phyloP scores from a whole-genome alignment of 2,113 vertebrate species.

The Lethenteron reissneri region DNA sequence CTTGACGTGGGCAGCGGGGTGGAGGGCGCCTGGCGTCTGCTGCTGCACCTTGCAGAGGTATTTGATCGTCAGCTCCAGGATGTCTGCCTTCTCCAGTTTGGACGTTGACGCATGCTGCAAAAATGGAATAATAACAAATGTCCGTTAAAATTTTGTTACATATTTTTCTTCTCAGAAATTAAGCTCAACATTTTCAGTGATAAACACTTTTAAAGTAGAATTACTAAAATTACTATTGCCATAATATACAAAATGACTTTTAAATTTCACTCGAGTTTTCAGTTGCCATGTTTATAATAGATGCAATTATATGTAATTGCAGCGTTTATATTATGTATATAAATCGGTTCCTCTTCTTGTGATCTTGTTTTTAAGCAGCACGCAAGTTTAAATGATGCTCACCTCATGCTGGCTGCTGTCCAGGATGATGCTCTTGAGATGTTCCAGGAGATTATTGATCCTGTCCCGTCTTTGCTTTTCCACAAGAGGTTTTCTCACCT shows the following conservation, averaged over 20 bases:
- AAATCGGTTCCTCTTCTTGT: too few species aligned
- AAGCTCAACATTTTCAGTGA: too few species aligned
- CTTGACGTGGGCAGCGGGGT: background rate
- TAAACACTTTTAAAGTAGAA: too few species aligned
- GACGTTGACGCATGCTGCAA: background rate
- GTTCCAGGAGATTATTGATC: conserved; percentile 2
- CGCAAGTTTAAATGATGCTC: background rate
- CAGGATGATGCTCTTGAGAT: conserved; percentile 4
- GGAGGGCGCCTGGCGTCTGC: background rate
- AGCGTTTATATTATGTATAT: too few species aligned
- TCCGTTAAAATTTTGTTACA: background rate
- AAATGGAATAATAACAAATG: background rate
- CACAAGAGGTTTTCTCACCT: conserved; percentile 3
- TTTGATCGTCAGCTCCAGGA: conserved; percentile 2
- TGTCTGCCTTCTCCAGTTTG: conserved; percentile 1
- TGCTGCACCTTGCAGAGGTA: background rate
- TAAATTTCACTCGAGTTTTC: too few species aligned
- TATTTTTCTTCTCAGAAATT: too few species aligned
- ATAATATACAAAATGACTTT: too few species aligned
- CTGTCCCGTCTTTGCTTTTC: conserved; percentile 4
- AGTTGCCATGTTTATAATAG: too few species aligned
- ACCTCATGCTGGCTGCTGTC: conserved; percentile 1
- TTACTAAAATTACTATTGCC: too few species aligned
- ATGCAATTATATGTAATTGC: too few species aligned
- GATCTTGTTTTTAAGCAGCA: too few species aligned